Conservation (phyloP, 2,888 invertebrate species). For the Arrhopalites spinosus region DNA sequence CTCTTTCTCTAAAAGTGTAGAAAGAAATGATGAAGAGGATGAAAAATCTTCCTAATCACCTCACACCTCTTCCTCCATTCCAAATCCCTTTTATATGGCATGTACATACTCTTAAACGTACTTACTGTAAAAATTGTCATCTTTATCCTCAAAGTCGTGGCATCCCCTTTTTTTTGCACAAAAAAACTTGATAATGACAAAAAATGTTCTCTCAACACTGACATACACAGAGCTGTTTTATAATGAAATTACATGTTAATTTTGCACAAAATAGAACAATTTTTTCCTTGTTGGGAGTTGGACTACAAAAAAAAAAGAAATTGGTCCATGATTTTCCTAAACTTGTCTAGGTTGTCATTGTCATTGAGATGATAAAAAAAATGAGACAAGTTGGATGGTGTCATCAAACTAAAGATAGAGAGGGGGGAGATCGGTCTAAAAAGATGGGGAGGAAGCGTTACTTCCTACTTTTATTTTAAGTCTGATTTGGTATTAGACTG, state of each 20-base stretch:
- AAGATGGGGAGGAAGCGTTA: background rate
- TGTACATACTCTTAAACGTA: no score
- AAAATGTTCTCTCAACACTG: no score
- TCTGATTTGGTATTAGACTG: background rate
- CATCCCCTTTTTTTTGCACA: no score
- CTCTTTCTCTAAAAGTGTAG: no score
- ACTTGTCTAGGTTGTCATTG: background rate
- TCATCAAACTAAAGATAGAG: background rate
- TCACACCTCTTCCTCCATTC: no score
- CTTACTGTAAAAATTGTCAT: no score
- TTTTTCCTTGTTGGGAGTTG: background rate
- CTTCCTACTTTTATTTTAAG: conserved; percentile 1
- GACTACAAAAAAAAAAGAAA: background rate
- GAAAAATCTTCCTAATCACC: no score
- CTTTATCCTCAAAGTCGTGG: no score
- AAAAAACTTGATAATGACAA: no score
- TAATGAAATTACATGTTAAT: background rate
- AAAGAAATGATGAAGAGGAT: no score
- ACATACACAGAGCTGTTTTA: no score
- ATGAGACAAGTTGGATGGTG: background rate
- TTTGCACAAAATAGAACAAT: background rate
- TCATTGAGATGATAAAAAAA: background rate
- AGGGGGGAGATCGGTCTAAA: background rate
- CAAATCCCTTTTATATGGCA: no score
- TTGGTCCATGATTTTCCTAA: background rate